Evolutionary conservation across 1,140 invertebrate genomes (phyloP).

Genomic region (Popillia japonica): DNA sequence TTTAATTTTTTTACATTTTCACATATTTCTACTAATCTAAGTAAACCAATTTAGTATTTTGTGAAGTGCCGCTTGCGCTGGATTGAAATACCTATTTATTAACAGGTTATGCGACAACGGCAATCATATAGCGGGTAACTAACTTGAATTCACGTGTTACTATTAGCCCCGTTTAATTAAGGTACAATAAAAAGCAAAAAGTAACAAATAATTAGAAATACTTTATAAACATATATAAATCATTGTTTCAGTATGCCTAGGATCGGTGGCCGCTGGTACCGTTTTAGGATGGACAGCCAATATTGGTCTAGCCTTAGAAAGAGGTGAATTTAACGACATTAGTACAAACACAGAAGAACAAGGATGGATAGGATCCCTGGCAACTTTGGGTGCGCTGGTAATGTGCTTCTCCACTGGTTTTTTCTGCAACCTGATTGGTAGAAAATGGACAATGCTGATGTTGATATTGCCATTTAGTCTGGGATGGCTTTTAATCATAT

Average conservation of each 20-base stretch:
- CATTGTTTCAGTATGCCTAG: conserved; percentile 63
- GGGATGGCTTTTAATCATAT: conserved; percentile 75
- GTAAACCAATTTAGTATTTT: too few relatives aligned
- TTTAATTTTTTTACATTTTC: too few relatives aligned
- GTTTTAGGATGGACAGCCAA: conserved; percentile 71
- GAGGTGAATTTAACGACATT: conserved; percentile 54
- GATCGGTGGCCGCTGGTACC: conserved; percentile 68
- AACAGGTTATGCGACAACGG: too few relatives aligned
- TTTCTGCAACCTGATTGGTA: conserved; percentile 72
- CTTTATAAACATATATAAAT: neutral
- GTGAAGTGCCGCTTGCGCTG: too few relatives aligned
- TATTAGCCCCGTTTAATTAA: too few relatives aligned
- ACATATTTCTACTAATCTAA: too few relatives aligned
- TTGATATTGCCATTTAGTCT: conserved; percentile 71
- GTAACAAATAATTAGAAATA: neutral
- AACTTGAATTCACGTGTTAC: too few relatives aligned
- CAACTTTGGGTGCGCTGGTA: conserved; percentile 69
- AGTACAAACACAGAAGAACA: conserved; percentile 47
- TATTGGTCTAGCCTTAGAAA: conserved; percentile 63
- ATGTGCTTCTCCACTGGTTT: conserved; percentile 69
- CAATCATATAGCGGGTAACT: too few relatives aligned
- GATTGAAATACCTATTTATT: too few relatives aligned
- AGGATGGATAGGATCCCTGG: conserved; percentile 62
- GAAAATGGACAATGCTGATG: conserved; percentile 72
- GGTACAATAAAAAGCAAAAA: too few relatives aligned